Percentiles rank a stretch among this genome's conserved stretches.
phyloP scores from a whole-genome alignment of 1,140 invertebrate species.

The Potamilus streckersoni region DNA sequence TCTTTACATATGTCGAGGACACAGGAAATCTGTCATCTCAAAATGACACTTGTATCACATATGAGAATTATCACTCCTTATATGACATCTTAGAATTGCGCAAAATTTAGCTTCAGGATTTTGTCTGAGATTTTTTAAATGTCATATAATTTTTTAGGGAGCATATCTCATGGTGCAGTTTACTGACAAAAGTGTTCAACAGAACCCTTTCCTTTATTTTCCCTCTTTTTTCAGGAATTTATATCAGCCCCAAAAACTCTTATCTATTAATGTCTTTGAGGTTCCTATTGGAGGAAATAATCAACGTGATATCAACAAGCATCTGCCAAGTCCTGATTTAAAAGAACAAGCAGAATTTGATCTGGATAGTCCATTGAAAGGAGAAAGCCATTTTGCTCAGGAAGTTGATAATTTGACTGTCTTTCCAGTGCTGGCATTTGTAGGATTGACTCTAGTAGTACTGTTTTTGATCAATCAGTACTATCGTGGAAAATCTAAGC shows the following conservation, averaged over 20 bases:
- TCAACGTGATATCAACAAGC: constrained; percentile 32
- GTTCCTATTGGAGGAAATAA: constrained; percentile 21
- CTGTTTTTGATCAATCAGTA: constrained; percentile 60
- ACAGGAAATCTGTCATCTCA: too few relatives aligned
- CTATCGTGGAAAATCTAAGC: constrained; percentile 47
- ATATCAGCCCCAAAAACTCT: constrained; percentile 79
- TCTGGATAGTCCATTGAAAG: constrained; percentile 26
- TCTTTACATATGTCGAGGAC: too few relatives aligned
- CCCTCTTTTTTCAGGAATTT: constrained; percentile 73
- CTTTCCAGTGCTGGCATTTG: constrained; percentile 56
- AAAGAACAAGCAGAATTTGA: constrained; percentile 22
- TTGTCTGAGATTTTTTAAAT: too few relatives aligned
- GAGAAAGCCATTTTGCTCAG: constrained; percentile 22
- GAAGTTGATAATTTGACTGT: constrained; percentile 44
- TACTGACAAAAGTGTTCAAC: too few relatives aligned
- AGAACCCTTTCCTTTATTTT: not conserved
- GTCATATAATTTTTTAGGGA: too few relatives aligned
- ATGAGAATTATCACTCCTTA: not conserved
- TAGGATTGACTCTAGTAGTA: constrained; percentile 55
- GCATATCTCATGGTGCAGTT: too few relatives aligned
- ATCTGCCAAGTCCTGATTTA: constrained; percentile 14
- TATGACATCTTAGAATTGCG: not conserved
- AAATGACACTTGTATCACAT: too few relatives aligned
- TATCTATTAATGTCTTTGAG: constrained; percentile 71
- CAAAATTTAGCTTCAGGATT: too few relatives aligned